These are phyloP conservation scores for Numenius phaeopus DNA, from an alignment of 2,797 vertebrate species.

Conservation along the genomic window DNA sequence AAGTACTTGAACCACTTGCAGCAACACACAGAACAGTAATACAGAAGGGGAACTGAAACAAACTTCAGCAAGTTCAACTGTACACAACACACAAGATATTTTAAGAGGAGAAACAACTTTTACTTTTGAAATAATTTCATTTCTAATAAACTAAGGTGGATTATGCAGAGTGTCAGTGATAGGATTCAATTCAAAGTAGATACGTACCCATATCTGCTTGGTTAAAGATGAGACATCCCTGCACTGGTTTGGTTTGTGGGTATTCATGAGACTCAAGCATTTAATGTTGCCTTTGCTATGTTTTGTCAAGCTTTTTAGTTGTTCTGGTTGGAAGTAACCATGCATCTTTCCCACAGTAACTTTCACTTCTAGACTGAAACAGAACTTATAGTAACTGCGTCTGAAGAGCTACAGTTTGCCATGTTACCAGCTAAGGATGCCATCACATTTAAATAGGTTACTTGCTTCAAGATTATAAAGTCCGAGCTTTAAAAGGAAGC, in stretches of 20 bases:
- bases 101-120: neutral
- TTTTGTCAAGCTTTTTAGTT: neutral
- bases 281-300: neutral
- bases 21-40: neutral
- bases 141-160: neutral
- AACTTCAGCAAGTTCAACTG: neutral
- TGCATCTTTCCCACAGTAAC: neutral
- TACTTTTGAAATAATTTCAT: neutral
- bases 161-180: neutral
- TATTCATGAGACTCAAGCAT: neutral
- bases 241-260: neutral
- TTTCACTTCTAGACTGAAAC: neutral
- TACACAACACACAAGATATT: neutral
- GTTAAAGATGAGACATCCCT: neutral
- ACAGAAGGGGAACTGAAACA: neutral
- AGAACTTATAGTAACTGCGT: neutral
- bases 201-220: rapidly evolving
- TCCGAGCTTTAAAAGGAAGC: neutral
- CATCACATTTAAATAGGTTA: neutral
- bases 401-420: neutral
- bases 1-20: neutral
- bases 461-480: neutral
- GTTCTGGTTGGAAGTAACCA: neutral
- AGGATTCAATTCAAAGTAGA: neutral
- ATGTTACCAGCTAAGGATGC: neutral